A percentile compares a stretch with the other conserved stretches of the same genome.
phyloP scores from a whole-genome alignment of 2,113 vertebrate species.

The Peromyscus californicus region DNA sequence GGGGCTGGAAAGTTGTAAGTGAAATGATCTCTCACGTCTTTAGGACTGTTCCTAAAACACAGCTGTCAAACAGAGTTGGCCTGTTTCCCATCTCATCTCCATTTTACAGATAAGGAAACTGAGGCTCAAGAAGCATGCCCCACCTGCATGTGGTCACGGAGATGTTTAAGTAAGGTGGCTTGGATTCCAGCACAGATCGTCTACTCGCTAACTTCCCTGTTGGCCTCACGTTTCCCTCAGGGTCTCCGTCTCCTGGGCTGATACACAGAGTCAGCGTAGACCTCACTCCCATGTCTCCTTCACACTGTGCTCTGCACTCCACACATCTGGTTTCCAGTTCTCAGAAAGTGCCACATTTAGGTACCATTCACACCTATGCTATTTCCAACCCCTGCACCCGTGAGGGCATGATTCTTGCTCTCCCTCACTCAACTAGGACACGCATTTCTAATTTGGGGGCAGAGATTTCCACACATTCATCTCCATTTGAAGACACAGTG shows the following conservation, averaged over 20 bases:
- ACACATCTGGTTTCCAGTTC: not conserved
- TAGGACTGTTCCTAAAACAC: not conserved
- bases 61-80: not conserved
- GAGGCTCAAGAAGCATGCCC: not conserved
- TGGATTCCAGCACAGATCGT: not conserved
- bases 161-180: not conserved
- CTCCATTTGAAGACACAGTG: conserved; percentile 6
- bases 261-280: not conserved
- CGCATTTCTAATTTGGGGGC: conserved; percentile 3
- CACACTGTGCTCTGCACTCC: not conserved
- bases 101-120: not conserved
- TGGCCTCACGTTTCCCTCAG: not conserved
- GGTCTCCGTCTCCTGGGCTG: not conserved
- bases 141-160: not conserved
- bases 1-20: not conserved
- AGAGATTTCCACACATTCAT: conserved; percentile 35
- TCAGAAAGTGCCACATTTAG: not conserved
- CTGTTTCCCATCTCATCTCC: not conserved
- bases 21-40: not conserved
- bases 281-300: not conserved
- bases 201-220: not conserved
- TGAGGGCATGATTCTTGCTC: not conserved
- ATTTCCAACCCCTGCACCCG: not conserved
- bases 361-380: not conserved
- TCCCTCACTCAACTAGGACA: not conserved